Evolutionary conservation across 2,113 vertebrate species (phyloP), one percentile per base, ranked within the genome.

Genomic region (Rhodinocichla rosea): DNA sequence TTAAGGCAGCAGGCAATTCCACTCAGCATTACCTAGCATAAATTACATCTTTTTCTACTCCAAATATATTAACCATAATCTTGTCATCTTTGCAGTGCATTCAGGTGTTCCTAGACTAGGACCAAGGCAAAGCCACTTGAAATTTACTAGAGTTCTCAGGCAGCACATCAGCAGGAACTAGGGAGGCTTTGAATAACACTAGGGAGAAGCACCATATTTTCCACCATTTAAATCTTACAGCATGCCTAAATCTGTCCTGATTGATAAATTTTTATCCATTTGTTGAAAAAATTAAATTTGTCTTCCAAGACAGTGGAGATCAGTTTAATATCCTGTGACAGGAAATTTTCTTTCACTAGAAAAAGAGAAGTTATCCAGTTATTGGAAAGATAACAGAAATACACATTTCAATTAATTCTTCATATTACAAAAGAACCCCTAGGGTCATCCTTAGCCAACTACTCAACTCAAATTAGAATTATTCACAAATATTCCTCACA

Each of bases 401-500:
- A 93, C 80, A 96, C 52, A 87, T 83, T 93, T 95, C 95, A 96
- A 95, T 95, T 97, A 96, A 87, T 89, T 77, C 73, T 87, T 89
- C 74, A 49, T 76, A 87, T 89, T 78, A 89, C 45, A 87, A 78
- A 92, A 94, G 70, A 83, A 94, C 13, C 91, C 55, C 59, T 55
- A 50, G 74, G 83, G 88, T 85, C 39, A 93, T 68, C 52, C 70
- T 91, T 71, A 83, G 65, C 70, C 57, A 95, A 75, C 44, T 39
- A 69, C 63, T 94, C 87, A 82, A 70, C n/a, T 76, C 80, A 71
- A 82, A 87, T 96, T 74, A 87, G 26, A 93, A 65, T 37, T 81
- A 75, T 65, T 70, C 75, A 79, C 40, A 91, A 92, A 79, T 55
- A 94, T 69, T 92, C 59, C 63, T 74, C 56, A 45, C 47, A 85